These are phyloP conservation scores for Pao palembangensis DNA, from an alignment of 2,113 vertebrate genomes.

Conservation along the genomic window DNA sequence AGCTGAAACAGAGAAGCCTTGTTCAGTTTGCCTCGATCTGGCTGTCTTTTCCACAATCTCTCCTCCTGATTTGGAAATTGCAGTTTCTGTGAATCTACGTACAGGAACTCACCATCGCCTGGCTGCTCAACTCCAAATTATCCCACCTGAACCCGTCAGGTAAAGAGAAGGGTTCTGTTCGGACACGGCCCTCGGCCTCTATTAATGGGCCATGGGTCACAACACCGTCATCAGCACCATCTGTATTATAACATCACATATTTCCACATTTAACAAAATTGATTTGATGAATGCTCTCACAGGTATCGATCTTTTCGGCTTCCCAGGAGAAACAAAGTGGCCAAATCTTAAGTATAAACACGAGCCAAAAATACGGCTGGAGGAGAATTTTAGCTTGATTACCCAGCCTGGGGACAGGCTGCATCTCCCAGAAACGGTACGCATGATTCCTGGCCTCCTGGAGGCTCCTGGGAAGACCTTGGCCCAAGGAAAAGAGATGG, in stretches of 20 bases:
- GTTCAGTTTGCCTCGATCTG: neutral
- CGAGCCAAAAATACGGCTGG: neutral
- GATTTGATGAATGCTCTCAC: neutral
- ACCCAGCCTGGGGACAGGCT: conserved; percentile 93
- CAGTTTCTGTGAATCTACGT: neutral
- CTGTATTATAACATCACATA: neutral
- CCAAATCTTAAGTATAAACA: neutral
- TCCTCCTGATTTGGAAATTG: neutral
- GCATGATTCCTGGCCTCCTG: conserved; percentile 87
- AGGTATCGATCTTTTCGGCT: neutral
- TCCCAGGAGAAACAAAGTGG: neutral
- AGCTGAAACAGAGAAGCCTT: conserved; percentile 68
- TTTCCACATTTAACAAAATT: neutral
- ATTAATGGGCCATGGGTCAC: conserved; percentile 83
- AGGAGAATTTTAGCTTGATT: conserved; percentile 15
- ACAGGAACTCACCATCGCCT: conserved; percentile 78
- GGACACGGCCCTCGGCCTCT: conserved; percentile 78
- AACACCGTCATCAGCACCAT: conserved; percentile 74
- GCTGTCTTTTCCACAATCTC: neutral
- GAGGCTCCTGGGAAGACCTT: conserved; percentile 87
- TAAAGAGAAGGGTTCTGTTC: conserved; percentile 86
- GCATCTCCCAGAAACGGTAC: conserved; percentile 95
- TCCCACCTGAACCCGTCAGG: conserved; percentile 93
- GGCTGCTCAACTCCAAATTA: conserved; percentile 82
- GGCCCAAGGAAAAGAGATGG: conserved; percentile 89